Percentiles rank a stretch among this genome's conserved stretches.
These are phyloP conservation scores for Ceratoteleas bidentatus DNA, from an alignment of 1,140 invertebrate species.

Conservation along the genomic window DNA sequence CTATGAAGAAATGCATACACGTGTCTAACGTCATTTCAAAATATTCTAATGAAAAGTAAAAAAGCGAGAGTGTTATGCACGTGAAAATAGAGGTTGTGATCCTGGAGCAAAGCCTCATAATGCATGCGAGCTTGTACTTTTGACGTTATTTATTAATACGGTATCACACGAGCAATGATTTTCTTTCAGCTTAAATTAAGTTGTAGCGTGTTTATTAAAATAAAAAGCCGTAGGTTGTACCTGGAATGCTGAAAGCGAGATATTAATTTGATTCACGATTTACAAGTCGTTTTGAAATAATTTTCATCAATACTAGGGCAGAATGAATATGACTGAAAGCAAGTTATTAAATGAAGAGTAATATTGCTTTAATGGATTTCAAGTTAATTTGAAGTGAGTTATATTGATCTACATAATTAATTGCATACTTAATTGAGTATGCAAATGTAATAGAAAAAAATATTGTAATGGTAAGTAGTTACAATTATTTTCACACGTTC, in stretches of 20 bases:
- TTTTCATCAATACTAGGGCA: constrained; percentile 1
- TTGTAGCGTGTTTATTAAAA: no score
- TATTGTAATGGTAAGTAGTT: no score
- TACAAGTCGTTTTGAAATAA: neutral
- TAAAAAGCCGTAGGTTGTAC: no score
- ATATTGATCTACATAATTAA: constrained; percentile 7
- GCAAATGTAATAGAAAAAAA: no score
- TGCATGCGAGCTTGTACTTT: constrained; percentile 3
- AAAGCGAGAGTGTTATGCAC: constrained; percentile 20
- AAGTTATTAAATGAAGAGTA: no score
- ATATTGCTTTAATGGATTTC: no score
- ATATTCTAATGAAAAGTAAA: constrained; percentile 51
- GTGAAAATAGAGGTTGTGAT: constrained; percentile 15
- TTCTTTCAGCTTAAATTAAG: no score
- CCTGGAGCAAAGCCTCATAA: constrained; percentile 7
- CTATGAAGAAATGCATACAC: constrained; percentile 57
- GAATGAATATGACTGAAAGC: neutral
- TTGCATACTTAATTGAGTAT: neutral
- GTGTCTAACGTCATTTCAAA: constrained; percentile 52
- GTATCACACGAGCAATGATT: no score
- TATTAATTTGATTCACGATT: neutral
- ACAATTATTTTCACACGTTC: no score
- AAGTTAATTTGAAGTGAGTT: neutral
- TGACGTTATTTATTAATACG: neutral
- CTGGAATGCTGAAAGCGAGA: no score